Base-by-base conservation (phyloP, 2,113 vertebrate species). In the Pao palembangensis region DNA sequence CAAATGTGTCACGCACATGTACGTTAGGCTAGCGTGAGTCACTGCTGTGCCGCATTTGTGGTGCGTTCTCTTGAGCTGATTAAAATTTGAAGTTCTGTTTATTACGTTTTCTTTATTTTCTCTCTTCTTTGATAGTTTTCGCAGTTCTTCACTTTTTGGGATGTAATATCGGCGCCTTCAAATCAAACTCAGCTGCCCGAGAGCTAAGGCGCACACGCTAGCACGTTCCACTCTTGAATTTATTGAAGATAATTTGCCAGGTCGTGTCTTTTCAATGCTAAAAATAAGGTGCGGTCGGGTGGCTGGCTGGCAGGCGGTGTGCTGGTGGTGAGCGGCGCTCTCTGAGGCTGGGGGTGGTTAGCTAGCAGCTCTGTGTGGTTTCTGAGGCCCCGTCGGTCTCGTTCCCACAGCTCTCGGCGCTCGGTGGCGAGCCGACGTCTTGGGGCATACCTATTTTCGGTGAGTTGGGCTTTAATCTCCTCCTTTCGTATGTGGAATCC, bases 221-320 rank as follows among this genome's bases (percentile, higher is more conserved):
- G 34, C 34, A 38, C 34, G 11, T 38, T 38, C 34, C 34, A 38
- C 8, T 38, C 34, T 11, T 38, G 34, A 38, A 38, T 31, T 6
- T 51, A 21, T 51, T 38, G 25, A 41, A 44, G 79, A 84, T 79
- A 47, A 81, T 87, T 82, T 81, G 65, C 55, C 53, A 47, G 67
- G 61, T 81, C 67, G 86, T 80, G 79, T 81, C 52, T 76, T 47
- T 57, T 70, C 64, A 15, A 25, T 62, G 68, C 76, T 89, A 75
- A 85, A 78, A 87, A 89, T 72, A 85, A 79, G 18, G 79, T 73
- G 69, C 38, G 64, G 76, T 72, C 47, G 62, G 57, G 68, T 38
- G 64, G 76, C 71, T 43, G 58, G 58, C 71, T 46, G 68, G 50
- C 67, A 63, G 69, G 55, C 64, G 47, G 75, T 34, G 21, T 58